Evolutionary conservation across 2,113 vertebrate genomes (phyloP).

Genomic region (Aspidoscelis tigris): DNA sequence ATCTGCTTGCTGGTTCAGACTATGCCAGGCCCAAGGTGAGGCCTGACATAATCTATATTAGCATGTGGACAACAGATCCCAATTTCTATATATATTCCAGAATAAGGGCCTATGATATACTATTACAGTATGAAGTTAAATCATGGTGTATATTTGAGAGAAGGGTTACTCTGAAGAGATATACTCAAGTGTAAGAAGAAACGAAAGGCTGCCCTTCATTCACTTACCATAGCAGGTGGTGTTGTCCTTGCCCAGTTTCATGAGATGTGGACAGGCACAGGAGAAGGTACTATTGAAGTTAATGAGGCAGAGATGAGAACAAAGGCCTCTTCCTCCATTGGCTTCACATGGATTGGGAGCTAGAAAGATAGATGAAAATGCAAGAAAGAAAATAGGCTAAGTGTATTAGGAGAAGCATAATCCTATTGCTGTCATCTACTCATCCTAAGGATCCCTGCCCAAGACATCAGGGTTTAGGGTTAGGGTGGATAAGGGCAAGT

Average conservation of each 20-base stretch:
- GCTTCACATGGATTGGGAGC: slow-evolving; percentile 93
- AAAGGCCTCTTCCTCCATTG: slow-evolving; percentile 86
- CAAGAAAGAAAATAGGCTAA: neutral
- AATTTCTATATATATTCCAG: no score
- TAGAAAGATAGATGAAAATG: slow-evolving; percentile 51
- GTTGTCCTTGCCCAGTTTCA: slow-evolving; percentile 92
- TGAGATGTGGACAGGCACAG: slow-evolving; percentile 96
- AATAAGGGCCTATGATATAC: no score
- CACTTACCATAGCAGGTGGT: slow-evolving; percentile 89
- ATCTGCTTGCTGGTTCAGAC: no score
- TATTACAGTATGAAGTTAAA: neutral
- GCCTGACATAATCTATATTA: no score
- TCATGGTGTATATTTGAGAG: neutral
- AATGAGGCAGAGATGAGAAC: slow-evolving; percentile 96
- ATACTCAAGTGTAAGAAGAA: neutral
- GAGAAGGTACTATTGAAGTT: slow-evolving; percentile 95
- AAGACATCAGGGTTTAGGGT: no score
- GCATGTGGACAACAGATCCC: no score
- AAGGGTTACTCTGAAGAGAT: neutral
- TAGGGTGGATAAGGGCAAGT: no score
- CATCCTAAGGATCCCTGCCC: no score
- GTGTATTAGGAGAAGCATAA: neutral
- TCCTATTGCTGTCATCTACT: neutral
- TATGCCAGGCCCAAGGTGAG: no score
- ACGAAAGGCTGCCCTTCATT: neutral